Percentiles rank a stretch among this genome's conserved stretches.
Evolutionary conservation across 2,113 vertebrate species (phyloP).

Genomic region (Sinosuthora webbiana): DNA sequence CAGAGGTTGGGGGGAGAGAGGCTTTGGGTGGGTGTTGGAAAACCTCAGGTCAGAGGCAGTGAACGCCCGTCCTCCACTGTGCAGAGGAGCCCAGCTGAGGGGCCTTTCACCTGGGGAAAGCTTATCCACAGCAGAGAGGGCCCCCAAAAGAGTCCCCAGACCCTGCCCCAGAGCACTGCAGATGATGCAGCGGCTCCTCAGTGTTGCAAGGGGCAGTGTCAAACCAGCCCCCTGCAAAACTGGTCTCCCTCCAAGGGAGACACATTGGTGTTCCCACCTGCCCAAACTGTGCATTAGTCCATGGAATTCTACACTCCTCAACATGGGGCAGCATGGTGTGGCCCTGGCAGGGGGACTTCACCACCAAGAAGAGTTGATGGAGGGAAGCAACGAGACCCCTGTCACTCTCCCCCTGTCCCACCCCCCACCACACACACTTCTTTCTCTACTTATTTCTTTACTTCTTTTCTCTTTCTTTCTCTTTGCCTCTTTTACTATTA

Average conservation of each 20-base stretch:
- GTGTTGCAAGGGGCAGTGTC: not conserved
- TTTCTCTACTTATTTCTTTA: not conserved
- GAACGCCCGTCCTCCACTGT: accelerated
- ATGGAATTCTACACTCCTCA: accelerated
- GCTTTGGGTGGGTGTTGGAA: not conserved
- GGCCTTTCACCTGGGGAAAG: not conserved
- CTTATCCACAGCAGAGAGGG: not conserved
- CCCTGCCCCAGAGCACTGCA: not conserved
- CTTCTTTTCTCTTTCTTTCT: not conserved
- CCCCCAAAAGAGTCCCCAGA: not conserved
- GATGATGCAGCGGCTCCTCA: not conserved
- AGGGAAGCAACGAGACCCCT: accelerated
- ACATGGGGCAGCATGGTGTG: accelerated
- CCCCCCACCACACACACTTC: accelerated
- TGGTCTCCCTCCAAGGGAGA: not conserved
- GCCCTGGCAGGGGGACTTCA: accelerated
- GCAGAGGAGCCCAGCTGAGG: not conserved
- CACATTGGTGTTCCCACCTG: not conserved
- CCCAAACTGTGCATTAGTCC: too few relatives aligned
- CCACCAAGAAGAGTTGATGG: not conserved
- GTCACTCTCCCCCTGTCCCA: too few relatives aligned
- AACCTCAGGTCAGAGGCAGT: not conserved
- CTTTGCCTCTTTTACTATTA: not conserved
- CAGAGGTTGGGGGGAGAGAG: not conserved
- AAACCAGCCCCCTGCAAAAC: too few relatives aligned